phyloP scores from a whole-genome alignment of 35 echinoderm and acorn worm species.

The Stichopus chloronotus region DNA sequence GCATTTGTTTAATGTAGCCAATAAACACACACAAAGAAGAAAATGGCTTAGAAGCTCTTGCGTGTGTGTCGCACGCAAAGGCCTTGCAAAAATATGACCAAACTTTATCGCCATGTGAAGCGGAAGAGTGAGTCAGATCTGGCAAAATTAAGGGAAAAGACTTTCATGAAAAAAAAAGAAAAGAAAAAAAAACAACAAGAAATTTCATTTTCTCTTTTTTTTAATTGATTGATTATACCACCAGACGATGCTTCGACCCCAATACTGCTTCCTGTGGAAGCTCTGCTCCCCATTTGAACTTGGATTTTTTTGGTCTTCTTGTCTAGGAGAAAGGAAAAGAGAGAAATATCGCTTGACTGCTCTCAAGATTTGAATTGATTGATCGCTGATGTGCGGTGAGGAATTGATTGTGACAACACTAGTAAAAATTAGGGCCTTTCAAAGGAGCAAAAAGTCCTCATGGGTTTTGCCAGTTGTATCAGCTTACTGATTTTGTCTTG shows the following conservation, averaged over 20 bases:
- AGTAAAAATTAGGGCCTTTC: slow-evolving; percentile 32
- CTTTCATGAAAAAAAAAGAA: neutral
- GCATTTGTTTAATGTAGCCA: no score
- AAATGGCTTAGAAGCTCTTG: no score
- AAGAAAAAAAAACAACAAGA: neutral
- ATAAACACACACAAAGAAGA: no score
- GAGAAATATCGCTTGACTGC: slow-evolving; percentile 1
- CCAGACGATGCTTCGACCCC: neutral
- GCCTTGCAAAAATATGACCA: neutral
- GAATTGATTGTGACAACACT: slow-evolving; percentile 48
- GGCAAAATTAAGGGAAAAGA: slow-evolving; percentile 5
- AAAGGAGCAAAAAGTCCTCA: slow-evolving; percentile 29
- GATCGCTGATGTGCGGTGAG: slow-evolving; percentile 37
- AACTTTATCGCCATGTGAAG: slow-evolving; percentile 4
- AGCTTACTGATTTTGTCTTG: neutral
- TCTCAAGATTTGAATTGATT: slow-evolving; percentile 44
- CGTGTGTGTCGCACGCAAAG: neutral
- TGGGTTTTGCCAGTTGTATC: slow-evolving; percentile 30
- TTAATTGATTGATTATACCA: slow-evolving; percentile 48
- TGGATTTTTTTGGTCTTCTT: neutral
- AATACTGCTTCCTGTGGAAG: slow-evolving; percentile 22
- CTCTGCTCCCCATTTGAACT: neutral
- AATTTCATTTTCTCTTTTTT: slow-evolving; percentile 44
- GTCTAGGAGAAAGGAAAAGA: neutral
- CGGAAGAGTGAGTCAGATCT: slow-evolving; percentile 41